Conservation (phyloP, 2,113 vertebrate species). For the Coreoperca whiteheadi region DNA sequence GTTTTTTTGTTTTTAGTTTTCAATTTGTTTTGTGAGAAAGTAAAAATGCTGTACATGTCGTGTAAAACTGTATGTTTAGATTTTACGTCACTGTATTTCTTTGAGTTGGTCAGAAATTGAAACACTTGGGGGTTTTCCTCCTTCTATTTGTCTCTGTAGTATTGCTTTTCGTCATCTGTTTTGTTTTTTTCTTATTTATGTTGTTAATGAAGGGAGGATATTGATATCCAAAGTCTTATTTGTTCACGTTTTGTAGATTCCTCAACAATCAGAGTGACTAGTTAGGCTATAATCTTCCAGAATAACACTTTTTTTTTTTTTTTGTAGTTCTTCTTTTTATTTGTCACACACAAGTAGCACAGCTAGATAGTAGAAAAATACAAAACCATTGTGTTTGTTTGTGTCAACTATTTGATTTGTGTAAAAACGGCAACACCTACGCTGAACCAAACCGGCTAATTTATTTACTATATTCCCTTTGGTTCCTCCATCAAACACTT, state of each 20-base stretch:
- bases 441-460: constrained; percentile 9
- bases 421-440: constrained; percentile 9
- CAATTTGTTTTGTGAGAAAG: constrained; percentile 53
- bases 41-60: constrained; percentile 59
- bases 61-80: constrained; percentile 65
- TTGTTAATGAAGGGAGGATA: constrained; percentile 52
- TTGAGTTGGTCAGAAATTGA: constrained; percentile 3
- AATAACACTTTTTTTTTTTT: constrained; percentile 6
- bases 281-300: background rate
- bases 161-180: constrained; percentile 25
- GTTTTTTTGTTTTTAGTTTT: constrained; percentile 43
- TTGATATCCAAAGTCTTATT: constrained; percentile 67
- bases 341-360: constrained; percentile 8
- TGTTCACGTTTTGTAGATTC: constrained; percentile 50
- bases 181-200: constrained; percentile 63
- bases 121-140: background rate
- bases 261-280: constrained; percentile 10
- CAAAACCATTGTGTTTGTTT: constrained; percentile 22
- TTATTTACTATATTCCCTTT: constrained; percentile 17
- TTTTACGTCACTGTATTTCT: constrained; percentile 44
- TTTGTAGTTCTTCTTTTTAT: constrained; percentile 10
- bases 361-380: background rate
- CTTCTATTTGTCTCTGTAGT: constrained; percentile 48
- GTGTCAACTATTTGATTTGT: constrained; percentile 29
- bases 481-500: constrained; percentile 6